phyloP scores from a whole-genome alignment of 2,797 vertebrate genomes.

The Linurgus olivaceus region DNA sequence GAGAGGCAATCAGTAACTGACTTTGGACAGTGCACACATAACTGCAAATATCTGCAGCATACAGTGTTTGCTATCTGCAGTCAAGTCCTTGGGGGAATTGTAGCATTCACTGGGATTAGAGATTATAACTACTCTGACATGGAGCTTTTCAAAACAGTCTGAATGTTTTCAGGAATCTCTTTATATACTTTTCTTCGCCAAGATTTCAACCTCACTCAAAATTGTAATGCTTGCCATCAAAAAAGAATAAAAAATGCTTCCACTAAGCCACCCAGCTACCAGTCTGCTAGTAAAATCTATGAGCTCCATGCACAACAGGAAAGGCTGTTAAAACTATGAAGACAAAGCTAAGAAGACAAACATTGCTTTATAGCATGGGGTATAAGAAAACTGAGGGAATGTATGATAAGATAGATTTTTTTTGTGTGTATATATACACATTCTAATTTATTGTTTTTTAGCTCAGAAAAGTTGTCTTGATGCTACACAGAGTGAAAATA shows the following conservation, averaged over 20 bases:
- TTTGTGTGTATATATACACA: fast-evolving
- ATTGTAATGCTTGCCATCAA: neutral
- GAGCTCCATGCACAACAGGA: neutral
- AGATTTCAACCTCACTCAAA: neutral
- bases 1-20: neutral
- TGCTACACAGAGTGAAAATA: neutral
- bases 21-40: neutral
- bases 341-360: neutral
- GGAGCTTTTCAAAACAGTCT: neutral
- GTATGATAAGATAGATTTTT: neutral
- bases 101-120: neutral
- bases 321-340: neutral
- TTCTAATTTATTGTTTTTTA: neutral
- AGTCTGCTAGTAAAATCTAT: neutral
- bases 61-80: neutral
- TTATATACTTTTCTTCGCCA: neutral
- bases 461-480: neutral
- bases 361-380: neutral
- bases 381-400: neutral
- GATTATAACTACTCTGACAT: neutral
- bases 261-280: neutral
- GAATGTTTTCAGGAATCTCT: neutral
- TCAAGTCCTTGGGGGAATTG: neutral
- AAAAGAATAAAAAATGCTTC: neutral
- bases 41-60: neutral